A percentile compares a stretch with the other conserved stretches of the same genome.
Evolutionary conservation across 2,888 invertebrate species (phyloP).

Genomic region (Ischnus inquisitorius): DNA sequence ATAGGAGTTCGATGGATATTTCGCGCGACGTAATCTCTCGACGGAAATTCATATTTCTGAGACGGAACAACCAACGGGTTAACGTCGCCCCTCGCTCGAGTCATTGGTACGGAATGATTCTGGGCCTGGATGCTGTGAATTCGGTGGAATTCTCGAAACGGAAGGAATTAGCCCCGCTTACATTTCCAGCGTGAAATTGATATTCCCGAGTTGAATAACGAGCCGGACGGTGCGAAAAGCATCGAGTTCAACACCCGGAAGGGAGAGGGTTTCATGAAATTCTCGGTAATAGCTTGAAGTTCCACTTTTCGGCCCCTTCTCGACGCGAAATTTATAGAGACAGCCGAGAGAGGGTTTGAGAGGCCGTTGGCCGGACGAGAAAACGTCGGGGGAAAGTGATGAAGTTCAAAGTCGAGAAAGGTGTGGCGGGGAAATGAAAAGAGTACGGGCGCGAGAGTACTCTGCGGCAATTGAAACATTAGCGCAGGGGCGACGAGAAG

Average conservation of each 20-base stretch:
- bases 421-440: constrained; percentile 43
- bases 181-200: constrained; percentile 12
- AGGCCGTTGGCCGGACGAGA: constrained; percentile 36
- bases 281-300: neutral
- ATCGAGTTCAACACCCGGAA: neutral
- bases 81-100: neutral
- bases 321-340: constrained; percentile 13
- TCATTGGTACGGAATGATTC: constrained; percentile 12
- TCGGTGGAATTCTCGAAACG: neutral
- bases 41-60: neutral
- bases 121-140: neutral
- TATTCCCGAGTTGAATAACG: constrained; percentile 8
- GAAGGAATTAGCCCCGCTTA: neutral
- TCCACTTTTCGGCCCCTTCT: constrained; percentile 10
- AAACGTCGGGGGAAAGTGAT: constrained; percentile 71
- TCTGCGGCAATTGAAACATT: constrained; percentile 65
- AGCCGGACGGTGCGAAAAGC: neutral
- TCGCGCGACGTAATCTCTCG: constrained; percentile 3
- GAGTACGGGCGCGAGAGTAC: constrained; percentile 44
- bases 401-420: constrained; percentile 75
- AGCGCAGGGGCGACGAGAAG: constrained; percentile 36
- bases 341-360: constrained; percentile 56
- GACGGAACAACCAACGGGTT: neutral
- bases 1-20: neutral
- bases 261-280: constrained; percentile 1